Percentiles rank a stretch among this genome's conserved stretches.
Evolutionary conservation across 2,113 vertebrate genomes (phyloP).

Genomic region (Dasyornis broadbenti): DNA sequence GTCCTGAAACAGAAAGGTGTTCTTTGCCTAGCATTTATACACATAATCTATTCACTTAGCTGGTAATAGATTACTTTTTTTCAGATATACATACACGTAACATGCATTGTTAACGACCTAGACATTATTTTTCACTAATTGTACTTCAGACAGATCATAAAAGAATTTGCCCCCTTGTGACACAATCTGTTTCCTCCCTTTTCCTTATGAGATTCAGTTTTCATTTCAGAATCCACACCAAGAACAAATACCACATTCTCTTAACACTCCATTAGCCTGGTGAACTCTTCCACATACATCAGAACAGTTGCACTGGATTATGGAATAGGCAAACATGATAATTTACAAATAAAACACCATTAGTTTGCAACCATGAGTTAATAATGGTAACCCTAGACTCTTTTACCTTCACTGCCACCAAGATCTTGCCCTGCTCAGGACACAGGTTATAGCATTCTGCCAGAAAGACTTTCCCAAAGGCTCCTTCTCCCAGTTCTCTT

Average conservation of each 20-base stretch:
- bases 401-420: slow-evolving; percentile 98
- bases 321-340: background rate
- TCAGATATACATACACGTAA: background rate
- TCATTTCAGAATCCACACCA: background rate
- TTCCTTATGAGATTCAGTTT: background rate
- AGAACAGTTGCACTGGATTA: background rate
- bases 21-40: background rate
- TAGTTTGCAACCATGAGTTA: background rate
- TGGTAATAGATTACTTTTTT: background rate
- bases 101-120: slow-evolving; percentile 71
- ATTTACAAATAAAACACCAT: slow-evolving; percentile 15
- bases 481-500: slow-evolving; percentile 96
- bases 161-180: background rate
- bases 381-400: background rate
- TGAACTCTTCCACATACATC: background rate
- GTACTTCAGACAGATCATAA: slow-evolving; percentile 50
- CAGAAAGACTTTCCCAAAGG: slow-evolving; percentile 97
- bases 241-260: background rate
- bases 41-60: background rate
- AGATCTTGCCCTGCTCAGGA: slow-evolving; percentile 93
- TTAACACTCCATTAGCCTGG: background rate
- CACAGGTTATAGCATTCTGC: slow-evolving; percentile 97
- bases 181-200: background rate
- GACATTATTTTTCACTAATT: slow-evolving; percentile 55
- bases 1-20: background rate